Evolutionary conservation across 2,797 vertebrate genomes (phyloP).

Genomic region (Picus viridis): DNA sequence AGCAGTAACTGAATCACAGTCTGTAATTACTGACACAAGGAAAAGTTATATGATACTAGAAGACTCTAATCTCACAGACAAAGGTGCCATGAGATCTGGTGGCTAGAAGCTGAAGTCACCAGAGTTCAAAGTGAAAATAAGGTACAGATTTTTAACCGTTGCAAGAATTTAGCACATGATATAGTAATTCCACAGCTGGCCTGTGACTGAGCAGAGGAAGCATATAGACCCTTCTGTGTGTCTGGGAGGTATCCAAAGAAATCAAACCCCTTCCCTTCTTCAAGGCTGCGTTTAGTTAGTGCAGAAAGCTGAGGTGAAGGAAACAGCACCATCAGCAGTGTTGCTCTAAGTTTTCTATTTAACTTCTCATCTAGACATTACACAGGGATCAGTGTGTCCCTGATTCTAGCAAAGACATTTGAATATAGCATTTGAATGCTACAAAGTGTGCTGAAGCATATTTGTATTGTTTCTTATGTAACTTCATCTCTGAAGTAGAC

Average conservation of each 20-base stretch:
- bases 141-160: neutral
- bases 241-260: neutral
- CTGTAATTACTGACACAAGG: neutral
- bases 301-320: neutral
- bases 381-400: neutral
- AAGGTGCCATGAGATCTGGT: neutral
- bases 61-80: conserved; percentile 8
- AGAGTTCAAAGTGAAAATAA: conserved; percentile 8
- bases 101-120: neutral
- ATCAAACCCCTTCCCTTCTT: neutral
- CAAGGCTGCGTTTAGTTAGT: neutral
- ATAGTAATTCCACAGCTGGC: neutral
- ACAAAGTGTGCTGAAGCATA: neutral
- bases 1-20: conserved; percentile 17
- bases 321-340: neutral
- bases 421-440: neutral
- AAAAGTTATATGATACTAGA: neutral
- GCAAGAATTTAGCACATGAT: neutral
- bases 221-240: accelerated
- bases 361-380: neutral
- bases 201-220: neutral
- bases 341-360: neutral
- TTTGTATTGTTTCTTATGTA: neutral
- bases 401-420: neutral
- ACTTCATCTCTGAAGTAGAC: neutral